These are phyloP conservation scores for Larimichthys crocea DNA, from an alignment of 2,113 vertebrate genomes.

Conservation along the genomic window DNA sequence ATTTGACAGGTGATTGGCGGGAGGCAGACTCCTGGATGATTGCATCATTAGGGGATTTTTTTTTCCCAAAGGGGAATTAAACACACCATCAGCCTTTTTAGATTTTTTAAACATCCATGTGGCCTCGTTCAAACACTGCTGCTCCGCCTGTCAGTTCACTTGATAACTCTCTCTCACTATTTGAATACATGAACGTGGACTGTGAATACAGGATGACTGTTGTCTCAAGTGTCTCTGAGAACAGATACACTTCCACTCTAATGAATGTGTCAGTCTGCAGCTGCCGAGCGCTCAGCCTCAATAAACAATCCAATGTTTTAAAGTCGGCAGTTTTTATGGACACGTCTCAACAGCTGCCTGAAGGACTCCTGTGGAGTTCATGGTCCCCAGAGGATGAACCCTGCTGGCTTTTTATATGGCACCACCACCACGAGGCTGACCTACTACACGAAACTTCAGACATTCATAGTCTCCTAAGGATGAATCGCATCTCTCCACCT, in stretches of 20 bases:
- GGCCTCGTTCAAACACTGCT: constrained; percentile 17
- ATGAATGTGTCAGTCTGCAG: neutral
- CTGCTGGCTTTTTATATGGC: neutral
- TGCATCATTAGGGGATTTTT: constrained; percentile 70
- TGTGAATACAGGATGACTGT: neutral
- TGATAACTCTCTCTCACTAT: constrained; percentile 33
- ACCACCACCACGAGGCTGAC: neutral
- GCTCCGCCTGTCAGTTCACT: constrained; percentile 39
- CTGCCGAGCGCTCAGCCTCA: neutral
- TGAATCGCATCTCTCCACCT: neutral
- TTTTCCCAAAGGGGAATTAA: constrained; percentile 55
- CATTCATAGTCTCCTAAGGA: neutral
- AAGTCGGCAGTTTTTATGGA: neutral
- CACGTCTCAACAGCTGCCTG: neutral
- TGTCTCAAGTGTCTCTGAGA: constrained; percentile 7
- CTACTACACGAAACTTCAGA: neutral
- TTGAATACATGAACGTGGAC: neutral
- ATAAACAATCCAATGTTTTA: neutral
- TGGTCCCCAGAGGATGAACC: neutral
- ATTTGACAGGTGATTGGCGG: constrained; percentile 84
- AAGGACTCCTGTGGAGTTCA: neutral
- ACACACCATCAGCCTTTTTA: constrained; percentile 51
- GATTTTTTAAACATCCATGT: constrained; percentile 25
- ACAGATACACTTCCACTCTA: constrained; percentile 10
- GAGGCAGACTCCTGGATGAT: constrained; percentile 75